Evolutionary conservation across 2,797 vertebrate genomes (phyloP), one percentile per base, ranked within the genome.

Genomic region (Acridotheres tristis): DNA sequence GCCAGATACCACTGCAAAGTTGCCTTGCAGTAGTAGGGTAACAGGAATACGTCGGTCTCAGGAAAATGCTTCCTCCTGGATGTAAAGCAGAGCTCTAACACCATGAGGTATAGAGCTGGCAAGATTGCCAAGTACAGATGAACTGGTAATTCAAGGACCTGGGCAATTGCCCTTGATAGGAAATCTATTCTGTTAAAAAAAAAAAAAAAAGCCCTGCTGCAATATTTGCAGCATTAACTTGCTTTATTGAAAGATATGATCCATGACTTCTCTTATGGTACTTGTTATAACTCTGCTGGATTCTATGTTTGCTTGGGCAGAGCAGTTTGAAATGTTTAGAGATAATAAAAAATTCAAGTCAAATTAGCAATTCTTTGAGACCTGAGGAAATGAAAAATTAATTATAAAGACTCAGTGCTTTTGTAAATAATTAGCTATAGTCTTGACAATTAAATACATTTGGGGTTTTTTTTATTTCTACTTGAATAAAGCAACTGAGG

Each of bases 381-480:
- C 47, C 30, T 77, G 57, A 57, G 57, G 38, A 90, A 86, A 61
- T 58, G 7, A 85, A 88, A 67, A 89, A 54, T 59, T 32, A 85
- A 45, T 77, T 83, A 16, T 53, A 27, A 62, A 54, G 32, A 38
- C 16, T 55, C 32, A 34, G 7, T 76, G 19, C 16, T 43, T 57
- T 77, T 93, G 36, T 67, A 69, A 91, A 71, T 76, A 75, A 85
- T 82, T 65, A 81, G 22, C 15, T 55, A 29, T 21, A 50, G 9
- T 40, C 23, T 78, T 72, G 25, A 26, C n/a, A 80, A 42, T 66
- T 73, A 85, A 88, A 29, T 57, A 76, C 19, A 50, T 51, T 50
- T 27, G 23, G 3, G 4, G 0, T 2, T 9, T 57, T 27, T 2
- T 9, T 57, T 57, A 7, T 27, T 27, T 14, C 26, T 68, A 21